Percentiles rank a stretch among this genome's conserved stretches.
phyloP scores from a whole-genome alignment of 2,113 vertebrate genomes.

The Glareola pratincola region DNA sequence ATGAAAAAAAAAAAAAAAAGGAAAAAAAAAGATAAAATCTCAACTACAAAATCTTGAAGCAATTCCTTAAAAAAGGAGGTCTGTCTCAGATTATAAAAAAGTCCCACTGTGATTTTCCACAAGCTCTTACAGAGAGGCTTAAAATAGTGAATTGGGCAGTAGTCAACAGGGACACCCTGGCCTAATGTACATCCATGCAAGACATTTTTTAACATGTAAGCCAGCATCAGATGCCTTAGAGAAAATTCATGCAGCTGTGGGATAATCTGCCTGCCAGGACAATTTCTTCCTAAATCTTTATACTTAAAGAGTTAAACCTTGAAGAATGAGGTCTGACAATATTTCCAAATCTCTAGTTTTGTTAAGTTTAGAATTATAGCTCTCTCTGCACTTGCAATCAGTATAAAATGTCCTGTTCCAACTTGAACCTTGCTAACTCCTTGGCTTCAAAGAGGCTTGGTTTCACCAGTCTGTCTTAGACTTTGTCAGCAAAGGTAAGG shows the following conservation, averaged over 20 bases:
- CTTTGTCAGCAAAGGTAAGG: background rate
- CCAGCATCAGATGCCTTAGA: constrained; percentile 25
- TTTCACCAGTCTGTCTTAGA: background rate
- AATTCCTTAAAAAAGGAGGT: constrained; percentile 8
- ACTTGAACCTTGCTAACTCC: background rate
- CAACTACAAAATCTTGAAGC: background rate
- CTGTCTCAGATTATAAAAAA: constrained; percentile 19
- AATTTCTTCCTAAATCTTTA: constrained; percentile 43
- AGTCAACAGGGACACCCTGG: background rate
- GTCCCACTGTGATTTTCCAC: background rate
- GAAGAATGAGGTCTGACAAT: constrained; percentile 34
- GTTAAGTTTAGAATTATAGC: constrained; percentile 11
- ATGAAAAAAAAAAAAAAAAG: background rate
- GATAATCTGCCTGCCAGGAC: constrained; percentile 49
- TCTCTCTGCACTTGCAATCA: background rate
- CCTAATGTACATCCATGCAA: background rate
- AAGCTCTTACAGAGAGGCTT: background rate
- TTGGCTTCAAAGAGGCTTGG: background rate
- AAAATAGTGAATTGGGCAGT: background rate
- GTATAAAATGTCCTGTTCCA: constrained; percentile 1
- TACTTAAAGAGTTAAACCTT: constrained; percentile 26
- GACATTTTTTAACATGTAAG: constrained; percentile 12
- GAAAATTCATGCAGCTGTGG: constrained; percentile 46
- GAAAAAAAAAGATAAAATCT: background rate
- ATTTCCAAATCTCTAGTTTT: constrained; percentile 38